A percentile compares a stretch with the other conserved stretches of the same genome.
Conservation (phyloP, 2,888 invertebrate species). For the Anticlea derivata region DNA sequence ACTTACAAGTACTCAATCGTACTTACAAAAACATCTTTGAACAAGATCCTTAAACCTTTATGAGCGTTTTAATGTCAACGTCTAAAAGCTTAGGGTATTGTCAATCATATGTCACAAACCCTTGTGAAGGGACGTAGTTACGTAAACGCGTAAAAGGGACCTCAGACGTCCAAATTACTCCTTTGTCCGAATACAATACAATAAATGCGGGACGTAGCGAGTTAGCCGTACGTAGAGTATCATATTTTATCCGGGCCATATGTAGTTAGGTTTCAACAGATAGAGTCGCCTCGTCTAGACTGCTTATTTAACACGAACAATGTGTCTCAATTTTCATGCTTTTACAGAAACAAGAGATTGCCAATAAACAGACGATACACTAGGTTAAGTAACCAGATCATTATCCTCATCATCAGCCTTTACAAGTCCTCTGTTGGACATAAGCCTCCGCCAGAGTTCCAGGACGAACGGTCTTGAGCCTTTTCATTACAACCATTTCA, state of each 20-base stretch:
- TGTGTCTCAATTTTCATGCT: conserved; percentile 3
- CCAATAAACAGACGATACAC: not conserved
- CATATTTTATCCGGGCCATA: conserved; percentile 10
- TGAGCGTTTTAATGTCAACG: not conserved
- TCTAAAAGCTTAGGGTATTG: conserved; percentile 1
- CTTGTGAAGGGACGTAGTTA: not conserved
- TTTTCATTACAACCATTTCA: too few species aligned
- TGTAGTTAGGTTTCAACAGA: conserved; percentile 15
- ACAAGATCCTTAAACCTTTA: not conserved
- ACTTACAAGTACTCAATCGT: not conserved
- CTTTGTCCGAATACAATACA: conserved; percentile 37
- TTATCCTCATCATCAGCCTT: too few species aligned
- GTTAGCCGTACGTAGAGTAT: conserved; percentile 16
- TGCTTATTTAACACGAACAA: conserved; percentile 14
- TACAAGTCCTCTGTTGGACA: too few species aligned
- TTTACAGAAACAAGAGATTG: not conserved
- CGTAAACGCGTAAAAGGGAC: conserved; percentile 11
- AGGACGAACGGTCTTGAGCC: too few species aligned
- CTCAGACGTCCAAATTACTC: conserved; percentile 35
- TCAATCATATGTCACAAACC: not conserved
- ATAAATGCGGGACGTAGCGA: conserved; percentile 30
- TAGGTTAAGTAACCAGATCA: too few species aligned
- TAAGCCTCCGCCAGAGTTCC: too few species aligned
- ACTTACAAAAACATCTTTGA: conserved; percentile 9
- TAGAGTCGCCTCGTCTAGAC: conserved; percentile 15